A percentile compares a stretch with the other conserved stretches of the same genome.
Evolutionary conservation across 2,113 vertebrate species (phyloP).

Genomic region (Tragelaphus strepsiceros): DNA sequence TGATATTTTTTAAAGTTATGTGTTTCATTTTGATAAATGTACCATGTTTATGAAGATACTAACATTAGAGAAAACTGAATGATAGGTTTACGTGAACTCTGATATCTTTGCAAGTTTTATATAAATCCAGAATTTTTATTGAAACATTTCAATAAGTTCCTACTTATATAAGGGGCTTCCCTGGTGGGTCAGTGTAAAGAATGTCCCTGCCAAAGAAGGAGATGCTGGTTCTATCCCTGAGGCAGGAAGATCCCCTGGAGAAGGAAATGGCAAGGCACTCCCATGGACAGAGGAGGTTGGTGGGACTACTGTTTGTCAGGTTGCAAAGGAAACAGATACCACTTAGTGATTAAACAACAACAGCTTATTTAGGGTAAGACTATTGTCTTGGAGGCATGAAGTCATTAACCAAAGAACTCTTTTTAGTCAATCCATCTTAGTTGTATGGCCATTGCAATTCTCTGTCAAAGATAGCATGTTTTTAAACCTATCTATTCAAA

Average conservation of each 20-base stretch:
- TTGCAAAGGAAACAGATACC: background rate
- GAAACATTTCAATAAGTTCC: background rate
- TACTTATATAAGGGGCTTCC: background rate
- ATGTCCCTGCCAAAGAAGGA: background rate
- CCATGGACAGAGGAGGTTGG: background rate
- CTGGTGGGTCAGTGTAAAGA: background rate
- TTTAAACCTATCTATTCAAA: background rate
- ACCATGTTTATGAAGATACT: background rate
- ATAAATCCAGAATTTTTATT: background rate
- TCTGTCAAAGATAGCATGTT: background rate
- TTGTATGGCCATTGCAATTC: background rate
- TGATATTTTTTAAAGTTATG: background rate
- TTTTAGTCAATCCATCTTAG: background rate
- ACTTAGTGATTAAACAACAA: background rate
- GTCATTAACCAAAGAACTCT: background rate
- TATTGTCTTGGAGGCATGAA: background rate
- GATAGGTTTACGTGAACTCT: background rate
- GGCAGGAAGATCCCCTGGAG: background rate
- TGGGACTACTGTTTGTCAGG: fast-evolving
- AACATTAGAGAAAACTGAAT: background rate
- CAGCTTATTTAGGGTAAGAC: background rate
- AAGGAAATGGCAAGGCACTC: background rate
- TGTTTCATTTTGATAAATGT: background rate
- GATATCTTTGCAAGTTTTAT: background rate
- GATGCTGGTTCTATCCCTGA: background rate